Percentiles rank a stretch among this genome's conserved stretches.
Evolutionary conservation across 2,113 vertebrate genomes (phyloP).

Genomic region (Clarias batrachus): DNA sequence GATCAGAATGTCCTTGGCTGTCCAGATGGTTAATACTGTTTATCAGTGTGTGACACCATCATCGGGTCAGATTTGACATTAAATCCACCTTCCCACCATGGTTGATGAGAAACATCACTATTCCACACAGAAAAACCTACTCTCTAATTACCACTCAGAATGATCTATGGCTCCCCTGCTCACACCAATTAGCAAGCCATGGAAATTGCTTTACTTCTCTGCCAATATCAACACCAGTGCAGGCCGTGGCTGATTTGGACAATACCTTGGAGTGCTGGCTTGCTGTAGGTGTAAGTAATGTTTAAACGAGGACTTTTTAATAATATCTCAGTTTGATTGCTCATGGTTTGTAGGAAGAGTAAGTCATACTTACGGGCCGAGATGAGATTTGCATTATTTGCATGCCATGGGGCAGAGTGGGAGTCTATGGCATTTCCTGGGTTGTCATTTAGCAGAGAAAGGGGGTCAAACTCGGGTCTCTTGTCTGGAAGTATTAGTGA

Average conservation of each 20-base stretch:
- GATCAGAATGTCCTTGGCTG: slow-evolving; percentile 34
- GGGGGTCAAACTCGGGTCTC: background rate
- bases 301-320: slow-evolving; percentile 12
- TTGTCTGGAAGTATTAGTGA: background rate
- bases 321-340: background rate
- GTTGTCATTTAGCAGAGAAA: slow-evolving; percentile 1
- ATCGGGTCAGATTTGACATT: slow-evolving; percentile 4
- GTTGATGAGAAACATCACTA: slow-evolving; percentile 33
- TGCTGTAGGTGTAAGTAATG: background rate
- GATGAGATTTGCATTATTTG: slow-evolving; percentile 16
- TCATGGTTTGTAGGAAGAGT: background rate
- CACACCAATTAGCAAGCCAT: slow-evolving; percentile 30
- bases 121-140: slow-evolving; percentile 14
- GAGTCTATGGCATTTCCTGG: slow-evolving; percentile 32
- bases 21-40: background rate
- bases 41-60: slow-evolving; percentile 8
- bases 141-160: slow-evolving; percentile 36
- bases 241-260: slow-evolving; percentile 12
- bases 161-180: slow-evolving; percentile 36
- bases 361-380: slow-evolving; percentile 8
- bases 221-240: slow-evolving; percentile 43
- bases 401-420: slow-evolving; percentile 20
- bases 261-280: slow-evolving; percentile 13
- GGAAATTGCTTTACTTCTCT: slow-evolving; percentile 24
- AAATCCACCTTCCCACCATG: slow-evolving; percentile 14